phyloP scores from a whole-genome alignment of 2,113 vertebrate species.

The Perca schrenkii region DNA sequence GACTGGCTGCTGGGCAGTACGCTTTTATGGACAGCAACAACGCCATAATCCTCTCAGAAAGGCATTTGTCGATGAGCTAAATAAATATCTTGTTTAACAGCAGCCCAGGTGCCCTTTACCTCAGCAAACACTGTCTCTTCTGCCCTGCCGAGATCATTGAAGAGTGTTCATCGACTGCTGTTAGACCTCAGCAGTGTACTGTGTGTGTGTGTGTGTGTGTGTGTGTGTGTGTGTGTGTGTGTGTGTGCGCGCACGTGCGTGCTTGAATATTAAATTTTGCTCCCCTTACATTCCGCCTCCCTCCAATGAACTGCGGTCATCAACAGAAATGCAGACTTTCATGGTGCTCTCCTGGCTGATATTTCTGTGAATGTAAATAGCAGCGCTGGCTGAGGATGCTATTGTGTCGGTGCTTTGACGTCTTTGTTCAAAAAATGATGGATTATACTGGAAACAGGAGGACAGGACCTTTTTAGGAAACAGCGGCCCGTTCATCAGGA shows the following conservation, averaged over 20 bases:
- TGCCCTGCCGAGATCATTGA: conserved; percentile 23
- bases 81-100: conserved; percentile 14
- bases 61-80: not conserved
- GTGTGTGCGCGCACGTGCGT: not conserved
- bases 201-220: conserved; percentile 6
- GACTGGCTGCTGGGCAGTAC: not conserved
- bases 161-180: not conserved
- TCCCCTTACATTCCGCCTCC: not conserved
- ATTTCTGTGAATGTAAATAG: conserved; percentile 47
- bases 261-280: conserved; percentile 5
- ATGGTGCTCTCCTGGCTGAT: conserved; percentile 42
- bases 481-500: conserved; percentile 56
- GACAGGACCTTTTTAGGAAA: conserved; percentile 52
- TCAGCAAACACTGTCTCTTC: not conserved
- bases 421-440: conserved; percentile 67
- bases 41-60: not conserved
- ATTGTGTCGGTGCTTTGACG: conserved; percentile 24
- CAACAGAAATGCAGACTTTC: conserved; percentile 16
- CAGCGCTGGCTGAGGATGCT: conserved; percentile 15
- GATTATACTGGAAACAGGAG: conserved; percentile 54
- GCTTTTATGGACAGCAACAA: not conserved
- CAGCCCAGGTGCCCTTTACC: not conserved
- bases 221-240: not conserved
- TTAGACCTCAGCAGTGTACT: conserved; percentile 1
- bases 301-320: not conserved